Percentiles rank a stretch among this genome's conserved stretches.
phyloP scores from a whole-genome alignment of 1,140 invertebrate species.

The Myzus persicae region DNA sequence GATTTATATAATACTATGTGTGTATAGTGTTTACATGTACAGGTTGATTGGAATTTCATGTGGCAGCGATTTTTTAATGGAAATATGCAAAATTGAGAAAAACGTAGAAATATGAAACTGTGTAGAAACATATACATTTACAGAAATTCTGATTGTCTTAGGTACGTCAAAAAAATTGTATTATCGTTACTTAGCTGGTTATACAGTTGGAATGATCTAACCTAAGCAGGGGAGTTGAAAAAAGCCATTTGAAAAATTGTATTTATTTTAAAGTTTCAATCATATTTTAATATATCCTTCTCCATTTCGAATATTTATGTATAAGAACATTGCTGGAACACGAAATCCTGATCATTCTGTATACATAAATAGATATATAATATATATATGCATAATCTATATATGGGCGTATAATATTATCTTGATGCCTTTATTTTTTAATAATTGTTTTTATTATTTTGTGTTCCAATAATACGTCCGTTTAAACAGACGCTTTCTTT shows the following conservation, averaged over 20 bases:
- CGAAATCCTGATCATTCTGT: background rate
- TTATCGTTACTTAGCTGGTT: background rate
- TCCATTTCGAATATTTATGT: background rate
- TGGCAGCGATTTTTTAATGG: background rate
- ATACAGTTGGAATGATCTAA: background rate
- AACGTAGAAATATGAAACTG: background rate
- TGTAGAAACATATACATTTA: background rate
- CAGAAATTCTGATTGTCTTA: background rate
- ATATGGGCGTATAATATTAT: background rate
- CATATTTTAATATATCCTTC: background rate
- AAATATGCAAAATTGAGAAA: background rate
- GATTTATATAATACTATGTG: background rate
- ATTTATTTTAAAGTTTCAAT: background rate
- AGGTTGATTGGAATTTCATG: conserved; percentile 5
- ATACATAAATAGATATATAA: background rate
- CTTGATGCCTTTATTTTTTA: conserved; percentile 24
- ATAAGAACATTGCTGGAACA: background rate
- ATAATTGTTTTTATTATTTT: conserved; percentile 16
- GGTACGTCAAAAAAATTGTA: background rate
- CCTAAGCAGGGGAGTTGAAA: background rate
- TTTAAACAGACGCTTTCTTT: conserved; percentile 51
- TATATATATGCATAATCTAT: conserved; percentile 21
- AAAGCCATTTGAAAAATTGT: background rate
- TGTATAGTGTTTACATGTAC: background rate
- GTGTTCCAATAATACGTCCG: conserved; percentile 50